Evolutionary conservation across 23 tunicate species (phyloP).

Genomic region (Phallusia fumigata): DNA sequence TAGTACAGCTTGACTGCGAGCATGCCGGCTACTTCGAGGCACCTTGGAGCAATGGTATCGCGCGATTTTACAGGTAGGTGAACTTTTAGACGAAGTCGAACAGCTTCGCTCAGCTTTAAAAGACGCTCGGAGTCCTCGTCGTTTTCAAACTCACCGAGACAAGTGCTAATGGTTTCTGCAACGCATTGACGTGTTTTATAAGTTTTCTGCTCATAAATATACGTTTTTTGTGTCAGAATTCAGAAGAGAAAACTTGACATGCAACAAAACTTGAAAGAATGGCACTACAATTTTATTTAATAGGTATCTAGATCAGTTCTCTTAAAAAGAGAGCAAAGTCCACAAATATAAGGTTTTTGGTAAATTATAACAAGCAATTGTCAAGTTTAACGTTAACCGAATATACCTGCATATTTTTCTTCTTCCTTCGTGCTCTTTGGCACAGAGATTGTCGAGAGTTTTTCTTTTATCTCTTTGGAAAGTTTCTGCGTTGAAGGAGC

Average conservation of each 20-base stretch:
- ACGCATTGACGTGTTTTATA: too few species aligned
- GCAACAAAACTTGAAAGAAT: too few species aligned
- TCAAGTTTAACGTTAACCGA: too few species aligned
- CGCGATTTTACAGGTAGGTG: background rate
- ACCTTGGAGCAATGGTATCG: background rate
- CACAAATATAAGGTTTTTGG: too few species aligned
- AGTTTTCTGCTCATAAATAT: too few species aligned
- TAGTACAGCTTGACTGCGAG: background rate
- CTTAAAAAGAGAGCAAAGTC: too few species aligned
- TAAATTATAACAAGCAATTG: too few species aligned
- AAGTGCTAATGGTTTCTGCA: background rate
- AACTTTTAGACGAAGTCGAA: background rate
- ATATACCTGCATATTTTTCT: background rate
- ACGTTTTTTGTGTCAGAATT: too few species aligned
- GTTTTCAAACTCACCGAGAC: background rate
- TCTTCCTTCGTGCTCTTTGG: background rate
- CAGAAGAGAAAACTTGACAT: too few species aligned
- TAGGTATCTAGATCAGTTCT: too few species aligned
- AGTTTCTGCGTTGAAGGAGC: background rate
- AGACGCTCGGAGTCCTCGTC: conserved; percentile 1
- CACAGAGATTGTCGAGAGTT: background rate
- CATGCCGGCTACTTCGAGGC: background rate
- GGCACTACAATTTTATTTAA: too few species aligned
- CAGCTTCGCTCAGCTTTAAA: background rate
- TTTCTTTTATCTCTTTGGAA: background rate